Base-by-base conservation (phyloP, 1,140 invertebrate genomes). In the Drosophila rhopaloa region DNA sequence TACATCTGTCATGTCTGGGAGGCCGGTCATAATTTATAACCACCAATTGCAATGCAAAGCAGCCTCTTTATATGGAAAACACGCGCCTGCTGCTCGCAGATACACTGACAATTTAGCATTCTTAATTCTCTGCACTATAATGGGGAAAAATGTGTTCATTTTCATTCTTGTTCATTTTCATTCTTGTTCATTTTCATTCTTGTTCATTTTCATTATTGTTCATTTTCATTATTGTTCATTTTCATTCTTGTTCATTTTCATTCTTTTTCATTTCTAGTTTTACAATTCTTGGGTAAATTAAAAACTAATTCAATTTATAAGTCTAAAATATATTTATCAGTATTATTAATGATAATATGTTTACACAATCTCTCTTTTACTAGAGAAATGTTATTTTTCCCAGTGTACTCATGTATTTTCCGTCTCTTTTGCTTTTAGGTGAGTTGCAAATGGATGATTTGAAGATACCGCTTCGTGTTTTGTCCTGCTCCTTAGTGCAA, bases 61-160 rank as follows among this genome's bases (percentile, higher is more conserved):
- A 86, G 82, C 75, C 68, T 82, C 57, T 86, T 85, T 86, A 81
- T 81, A 86, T 85, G 68, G 67, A 81, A 86, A 85, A 78, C 81
- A 86, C 82, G 81, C 68, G 60, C 81, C 68, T 75, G 13, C 41
- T 29, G 14, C 59, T 40, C 13, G 41, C 48, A 65, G 27, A 44
- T 16, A 65, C 62, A 68, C 38, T 11, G 38, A 68, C 46, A 68
- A 68, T 37, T 68, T 51, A 38, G 32, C 27, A 24, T 37, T 11
- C 43, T 61, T 44, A 16, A 62, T 24, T 27, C n/a, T 3, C 5
- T 10, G n/a, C 11, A 32, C 13, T 66, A 32, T 43, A 61, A 57
- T 32, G 13, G 4, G 4, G 29, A 32, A 32, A 66, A 48, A 32
- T 9, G 8, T 6, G n/a, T 9, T 19, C 9, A 44, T 7, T 44